A percentile compares a stretch with the other conserved stretches of the same genome.
These are phyloP conservation scores for Cololabis saira DNA, from an alignment of 2,113 vertebrate genomes.

Conservation along the genomic window DNA sequence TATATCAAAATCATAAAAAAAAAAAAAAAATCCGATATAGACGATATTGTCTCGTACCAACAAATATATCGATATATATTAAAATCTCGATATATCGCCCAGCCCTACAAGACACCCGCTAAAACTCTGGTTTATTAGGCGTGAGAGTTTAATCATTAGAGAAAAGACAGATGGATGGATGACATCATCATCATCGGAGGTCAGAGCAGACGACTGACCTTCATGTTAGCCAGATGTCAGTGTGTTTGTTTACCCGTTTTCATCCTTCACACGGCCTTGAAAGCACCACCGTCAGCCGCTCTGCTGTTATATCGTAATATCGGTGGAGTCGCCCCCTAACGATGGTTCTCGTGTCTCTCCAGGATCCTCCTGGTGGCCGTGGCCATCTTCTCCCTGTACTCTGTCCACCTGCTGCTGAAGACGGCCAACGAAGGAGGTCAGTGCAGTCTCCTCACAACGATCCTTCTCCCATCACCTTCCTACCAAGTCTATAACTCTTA, in stretches of 20 bases:
- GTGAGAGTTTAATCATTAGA: no score
- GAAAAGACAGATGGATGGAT: no score
- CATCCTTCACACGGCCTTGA: slow-evolving; percentile 22
- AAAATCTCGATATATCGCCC: no score
- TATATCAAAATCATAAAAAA: no score
- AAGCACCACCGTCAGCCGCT: neutral
- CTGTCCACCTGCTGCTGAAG: slow-evolving; percentile 96
- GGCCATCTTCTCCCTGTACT: slow-evolving; percentile 94
- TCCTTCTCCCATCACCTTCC: neutral
- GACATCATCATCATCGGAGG: neutral
- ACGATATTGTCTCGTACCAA: no score
- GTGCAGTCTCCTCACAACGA: neutral
- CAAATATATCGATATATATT: no score
- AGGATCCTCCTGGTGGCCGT: slow-evolving; percentile 92
- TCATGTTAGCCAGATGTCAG: slow-evolving; percentile 8
- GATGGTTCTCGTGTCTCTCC: slow-evolving; percentile 23
- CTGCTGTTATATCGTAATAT: neutral
- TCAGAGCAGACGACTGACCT: neutral
- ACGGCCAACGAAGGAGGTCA: slow-evolving; percentile 98
- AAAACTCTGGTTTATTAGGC: no score
- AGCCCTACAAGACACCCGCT: no score
- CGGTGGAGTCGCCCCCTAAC: slow-evolving; percentile 11
- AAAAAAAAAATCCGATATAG: no score
- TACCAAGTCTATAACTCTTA: neutral
- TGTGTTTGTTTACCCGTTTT: slow-evolving; percentile 26